These are phyloP conservation scores for Emys orbicularis DNA, from an alignment of 2,797 vertebrate species.

Conservation along the genomic window DNA sequence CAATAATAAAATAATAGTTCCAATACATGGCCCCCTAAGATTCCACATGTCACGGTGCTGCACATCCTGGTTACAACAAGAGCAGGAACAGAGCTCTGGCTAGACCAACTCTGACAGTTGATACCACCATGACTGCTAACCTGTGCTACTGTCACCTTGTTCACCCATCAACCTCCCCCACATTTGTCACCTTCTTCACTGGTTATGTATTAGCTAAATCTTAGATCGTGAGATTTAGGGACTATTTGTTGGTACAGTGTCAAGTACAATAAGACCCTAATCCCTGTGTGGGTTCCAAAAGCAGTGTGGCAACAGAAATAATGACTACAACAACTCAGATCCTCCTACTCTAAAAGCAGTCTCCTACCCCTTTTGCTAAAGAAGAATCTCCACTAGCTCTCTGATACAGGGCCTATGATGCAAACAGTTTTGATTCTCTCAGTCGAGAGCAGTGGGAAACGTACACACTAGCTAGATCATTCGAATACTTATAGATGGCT, in stretches of 20 bases:
- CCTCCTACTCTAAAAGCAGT: neutral
- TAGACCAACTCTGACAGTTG: neutral
- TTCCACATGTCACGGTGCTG: neutral
- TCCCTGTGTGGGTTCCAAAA: neutral
- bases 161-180: neutral
- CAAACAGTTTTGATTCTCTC: accelerated
- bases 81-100: neutral
- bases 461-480: neutral
- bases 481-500: neutral
- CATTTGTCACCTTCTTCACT: neutral
- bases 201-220: neutral
- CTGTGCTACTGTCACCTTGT: neutral
- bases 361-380: neutral
- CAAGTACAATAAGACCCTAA: neutral
- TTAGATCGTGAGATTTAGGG: neutral
- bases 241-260: neutral
- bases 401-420: accelerated
- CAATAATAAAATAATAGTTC: conserved; percentile 27
- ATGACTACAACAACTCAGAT: neutral
- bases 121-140: neutral
- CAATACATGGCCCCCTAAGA: neutral
- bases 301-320: neutral
- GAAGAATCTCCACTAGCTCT: neutral
- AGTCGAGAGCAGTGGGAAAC: neutral
- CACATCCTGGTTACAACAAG: neutral